Base-by-base conservation (phyloP, 2,888 invertebrate species). In the Nephrotoma appendiculata region DNA sequence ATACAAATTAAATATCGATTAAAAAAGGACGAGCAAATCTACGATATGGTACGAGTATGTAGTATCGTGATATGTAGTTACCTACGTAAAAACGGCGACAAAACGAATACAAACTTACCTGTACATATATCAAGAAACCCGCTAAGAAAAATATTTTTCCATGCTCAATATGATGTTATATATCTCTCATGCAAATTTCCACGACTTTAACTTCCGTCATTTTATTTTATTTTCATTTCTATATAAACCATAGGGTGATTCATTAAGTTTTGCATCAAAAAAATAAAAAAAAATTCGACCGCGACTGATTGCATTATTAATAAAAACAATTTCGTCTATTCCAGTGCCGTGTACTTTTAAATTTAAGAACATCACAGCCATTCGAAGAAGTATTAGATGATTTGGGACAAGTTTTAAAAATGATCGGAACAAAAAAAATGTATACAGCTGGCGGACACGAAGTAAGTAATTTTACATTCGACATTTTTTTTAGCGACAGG, bases 301-400 rank as follows among this genome's bases (percentile, higher is more conserved):
- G 31, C 31, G 31, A 0, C 31, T 31, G 0, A 0, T 31, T 31
- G 31, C 31, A 31, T 31, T 31, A 31, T 31, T 31, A 31, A 31
- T 31, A 31, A 31, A 71, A 71, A 41, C 1, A n/a, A 6, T 83
- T 83, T 11, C n/a, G 11, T 83, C 41, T 41, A 48, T 89, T 89
- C 45, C 93, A 97, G 96, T 97, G 97, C 91, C 96, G 97, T 88
- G 97, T 98, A 86, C 92, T 98, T 88, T 92, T 98, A 88, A 98
- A 98, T 91, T 94, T 98, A 89, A 95, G 97, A 88, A 98, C 98
- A 19, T 95, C 96, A 44, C 98, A 98, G 90, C 97, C 97, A 0
- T 98, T 98, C 90, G 98, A 98, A 92, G 98, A 98, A 90, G 97
- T 98, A 45, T 93, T 98, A 87, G 96, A 96, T 91, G 98, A 98